A percentile compares a stretch with the other conserved stretches of the same genome.
Evolutionary conservation across 2,797 vertebrate species (phyloP).

Genomic region (Dryobates pubescens): DNA sequence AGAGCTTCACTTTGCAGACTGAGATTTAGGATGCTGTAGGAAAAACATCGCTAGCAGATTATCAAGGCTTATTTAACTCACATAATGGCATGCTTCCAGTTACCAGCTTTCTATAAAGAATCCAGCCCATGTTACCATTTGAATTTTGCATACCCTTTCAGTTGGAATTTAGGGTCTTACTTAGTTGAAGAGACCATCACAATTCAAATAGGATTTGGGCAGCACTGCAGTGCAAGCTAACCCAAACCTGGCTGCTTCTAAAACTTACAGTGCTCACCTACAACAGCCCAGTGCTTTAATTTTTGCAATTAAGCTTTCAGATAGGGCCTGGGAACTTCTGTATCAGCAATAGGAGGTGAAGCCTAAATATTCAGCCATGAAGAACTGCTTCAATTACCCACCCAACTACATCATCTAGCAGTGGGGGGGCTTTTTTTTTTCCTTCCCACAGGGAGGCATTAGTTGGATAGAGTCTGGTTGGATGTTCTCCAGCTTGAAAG

Average conservation of each 20-base stretch:
- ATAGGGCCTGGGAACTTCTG: not conserved
- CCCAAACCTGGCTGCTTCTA: not conserved
- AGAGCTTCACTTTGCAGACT: not conserved
- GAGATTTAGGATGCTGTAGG: not conserved
- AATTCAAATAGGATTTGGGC: not conserved
- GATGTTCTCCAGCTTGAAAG: constrained; percentile 31
- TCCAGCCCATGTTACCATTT: not conserved
- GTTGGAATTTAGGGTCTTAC: not conserved
- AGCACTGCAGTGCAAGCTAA: not conserved
- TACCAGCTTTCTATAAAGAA: not conserved
- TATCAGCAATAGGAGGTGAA: not conserved
- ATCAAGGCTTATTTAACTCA: not conserved
- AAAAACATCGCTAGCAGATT: not conserved
- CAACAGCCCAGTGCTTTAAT: not conserved
- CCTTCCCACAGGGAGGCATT: not conserved
- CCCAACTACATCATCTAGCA: not conserved
- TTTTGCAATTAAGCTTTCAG: not conserved
- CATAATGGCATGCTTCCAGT: not conserved
- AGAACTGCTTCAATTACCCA: not conserved
- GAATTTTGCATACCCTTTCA: not conserved
- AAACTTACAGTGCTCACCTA: not conserved
- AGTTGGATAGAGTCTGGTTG: not conserved
- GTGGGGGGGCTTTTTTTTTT: not conserved
- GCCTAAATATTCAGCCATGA: not conserved
- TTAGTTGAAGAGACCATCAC: not conserved